Conservation (phyloP, 2,888 invertebrate species). For the Agrochola litura region DNA sequence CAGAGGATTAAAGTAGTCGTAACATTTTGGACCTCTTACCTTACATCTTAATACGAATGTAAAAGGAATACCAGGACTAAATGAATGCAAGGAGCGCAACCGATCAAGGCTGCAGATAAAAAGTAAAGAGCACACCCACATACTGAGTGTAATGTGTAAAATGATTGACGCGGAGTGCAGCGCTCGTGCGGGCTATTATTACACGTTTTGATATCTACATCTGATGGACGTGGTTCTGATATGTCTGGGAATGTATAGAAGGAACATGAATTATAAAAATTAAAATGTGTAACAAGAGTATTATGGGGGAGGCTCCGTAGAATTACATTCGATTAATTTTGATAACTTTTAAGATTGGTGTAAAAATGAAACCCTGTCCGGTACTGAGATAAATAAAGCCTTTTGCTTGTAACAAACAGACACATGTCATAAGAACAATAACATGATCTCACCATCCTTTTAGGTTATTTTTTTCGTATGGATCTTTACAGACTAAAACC, state of each 20-base stretch:
- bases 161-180: slow-evolving; percentile 68
- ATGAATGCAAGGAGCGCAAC: slow-evolving; percentile 60
- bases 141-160: slow-evolving; percentile 60
- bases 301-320: neutral
- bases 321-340: slow-evolving; percentile 16
- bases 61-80: slow-evolving; percentile 60
- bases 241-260: slow-evolving; percentile 36
- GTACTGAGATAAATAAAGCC: neutral
- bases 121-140: slow-evolving; percentile 63
- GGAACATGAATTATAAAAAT: slow-evolving; percentile 13
- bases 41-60: slow-evolving; percentile 30
- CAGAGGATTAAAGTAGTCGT: neutral
- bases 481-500: neutral
- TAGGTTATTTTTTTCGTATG: too few relatives aligned
- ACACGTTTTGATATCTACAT: slow-evolving; percentile 67
- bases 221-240: slow-evolving; percentile 51
- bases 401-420: too few relatives aligned
- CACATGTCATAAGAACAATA: neutral
- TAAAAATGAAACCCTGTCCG: neutral
- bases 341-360: neutral
- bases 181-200: slow-evolving; percentile 64
- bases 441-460: neutral
- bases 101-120: slow-evolving; percentile 67
- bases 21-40: slow-evolving; percentile 20
- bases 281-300: neutral